Conservation (phyloP, 2,113 vertebrate genomes). For the Colinus virginianus region DNA sequence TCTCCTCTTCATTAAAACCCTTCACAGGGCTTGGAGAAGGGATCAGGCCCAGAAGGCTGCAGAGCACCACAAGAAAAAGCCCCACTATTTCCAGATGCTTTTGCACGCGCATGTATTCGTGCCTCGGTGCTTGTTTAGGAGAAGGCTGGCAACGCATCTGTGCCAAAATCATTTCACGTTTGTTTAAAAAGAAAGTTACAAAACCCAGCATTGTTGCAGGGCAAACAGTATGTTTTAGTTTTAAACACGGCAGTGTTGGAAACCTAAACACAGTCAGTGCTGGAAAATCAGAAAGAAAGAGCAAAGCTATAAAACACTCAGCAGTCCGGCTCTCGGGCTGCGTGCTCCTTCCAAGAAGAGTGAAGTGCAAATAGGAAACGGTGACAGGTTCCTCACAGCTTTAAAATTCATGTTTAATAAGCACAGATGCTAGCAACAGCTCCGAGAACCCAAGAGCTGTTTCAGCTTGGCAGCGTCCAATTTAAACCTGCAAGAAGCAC, state of each 20-base stretch:
- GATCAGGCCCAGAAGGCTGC: neutral
- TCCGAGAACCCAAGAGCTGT: neutral
- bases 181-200: slow-evolving; percentile 67
- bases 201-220: slow-evolving; percentile 63
- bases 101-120: neutral
- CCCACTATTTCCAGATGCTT: slow-evolving; percentile 22
- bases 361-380: slow-evolving; percentile 63
- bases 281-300: slow-evolving; percentile 45
- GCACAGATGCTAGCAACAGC: slow-evolving; percentile 47
- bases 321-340: neutral
- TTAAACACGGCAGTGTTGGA: slow-evolving; percentile 52
- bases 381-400: slow-evolving; percentile 55
- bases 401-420: slow-evolving; percentile 52
- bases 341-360: slow-evolving; percentile 35
- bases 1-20: neutral
- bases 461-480: neutral
- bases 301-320: slow-evolving; percentile 7
- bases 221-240: slow-evolving; percentile 52
- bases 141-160: neutral
- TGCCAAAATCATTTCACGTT: slow-evolving; percentile 54
- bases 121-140: neutral
- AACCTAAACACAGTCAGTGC: slow-evolving; percentile 56
- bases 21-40: rapidly evolving
- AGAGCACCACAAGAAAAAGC: neutral
- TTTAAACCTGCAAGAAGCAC: neutral